Evolutionary conservation across 2,888 invertebrate species (phyloP), one percentile per base, ranked within the genome.

Genomic region (Amblyjoppa fuscipennis): DNA sequence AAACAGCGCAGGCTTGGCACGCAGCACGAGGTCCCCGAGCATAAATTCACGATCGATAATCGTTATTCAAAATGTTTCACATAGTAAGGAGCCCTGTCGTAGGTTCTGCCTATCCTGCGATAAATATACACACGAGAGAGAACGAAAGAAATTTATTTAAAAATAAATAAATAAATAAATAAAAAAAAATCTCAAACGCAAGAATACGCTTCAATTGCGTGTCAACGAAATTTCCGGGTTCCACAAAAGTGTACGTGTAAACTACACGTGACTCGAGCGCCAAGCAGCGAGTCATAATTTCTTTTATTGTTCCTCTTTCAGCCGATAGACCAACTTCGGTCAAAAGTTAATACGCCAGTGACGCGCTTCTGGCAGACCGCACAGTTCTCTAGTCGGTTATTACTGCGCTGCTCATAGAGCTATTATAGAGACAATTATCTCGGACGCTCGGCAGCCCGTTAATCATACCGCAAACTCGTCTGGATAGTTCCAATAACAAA

Each of bases 1-100:
- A 64, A 64, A 16, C 28, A 53, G 16, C 56, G 75, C 75, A 61
- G 70, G 70, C 70, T 76, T 76, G 61, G 76, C 61, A 51, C 49
- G 56, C 76, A 76, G 82, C 77, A 66, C 76, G 82, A 71, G 71
- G 77, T 77, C 82, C 66, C 66, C 20, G 20, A 64, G 69, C 69
- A 83, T 83, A 83, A 79, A 83, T 83, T 83, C 83, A 70, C 45
- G 61, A 83, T 79, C 83, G 83, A 79, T 83, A 74, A 83, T 83
- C 68, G 70, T 79, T 79, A 70, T 51, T 75, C 79, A 66, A 70
- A 74, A 74, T 75, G 61, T 66, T 75, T 56, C 20, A 66, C 49
- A 66, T 66, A 49, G 41, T 25, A 83, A 78, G 56, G 53, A 69
- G 25, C 41, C 73, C 56, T 28, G 20, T 51, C 25, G 34, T 20